Base-by-base conservation (phyloP, 2,113 vertebrate species). In the Struthidea cinerea region DNA sequence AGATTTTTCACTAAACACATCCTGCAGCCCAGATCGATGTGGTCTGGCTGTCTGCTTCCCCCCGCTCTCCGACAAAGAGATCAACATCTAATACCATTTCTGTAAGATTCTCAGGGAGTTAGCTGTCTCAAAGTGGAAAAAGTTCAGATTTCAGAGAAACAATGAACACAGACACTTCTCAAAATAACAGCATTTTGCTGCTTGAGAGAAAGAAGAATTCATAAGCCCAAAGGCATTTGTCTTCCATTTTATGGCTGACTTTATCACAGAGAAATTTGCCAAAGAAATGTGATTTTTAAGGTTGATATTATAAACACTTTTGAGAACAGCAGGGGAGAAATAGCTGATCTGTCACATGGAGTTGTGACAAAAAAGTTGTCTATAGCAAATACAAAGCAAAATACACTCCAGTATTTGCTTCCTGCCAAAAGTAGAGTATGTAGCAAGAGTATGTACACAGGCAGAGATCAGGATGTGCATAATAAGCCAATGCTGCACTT, bases 111-210 rank as follows among this genome's bases (percentile, higher is more conserved):
- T 94, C 93, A 89, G 93, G 55, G 92, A 96, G 76, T 89, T 96
- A 85, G n/a, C 76, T 75, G 65, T 93, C 84, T 89, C 78, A 79
- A 49, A 90, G 84, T 44, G 82, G 94, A 24, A 95, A 89, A 95
- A 97, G 92, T 96, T 97, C 96, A 83, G 76, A 94, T 97, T 96
- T 97, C 96, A 97, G 89, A 80, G 89, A 68, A 96, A 97, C 87
- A 91, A 96, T 88, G 91, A 71, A 77, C 63, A 61, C 83, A 94
- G 93, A 84, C 52, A 1, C 70, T 77, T 91, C 87, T 93, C 82
- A 91, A 96, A 93, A 95, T 64, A 89, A 84, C 33, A 56, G 64
- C 63, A 22, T 84, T 92, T 93, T 95, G 61, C 61, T 91, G 71
- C 76, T 80, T 56, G 75, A 65, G 61, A 63, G 69, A 80, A 77